These are phyloP conservation scores for Betta splendens DNA, from an alignment of 2,797 vertebrate genomes.

Conservation along the genomic window DNA sequence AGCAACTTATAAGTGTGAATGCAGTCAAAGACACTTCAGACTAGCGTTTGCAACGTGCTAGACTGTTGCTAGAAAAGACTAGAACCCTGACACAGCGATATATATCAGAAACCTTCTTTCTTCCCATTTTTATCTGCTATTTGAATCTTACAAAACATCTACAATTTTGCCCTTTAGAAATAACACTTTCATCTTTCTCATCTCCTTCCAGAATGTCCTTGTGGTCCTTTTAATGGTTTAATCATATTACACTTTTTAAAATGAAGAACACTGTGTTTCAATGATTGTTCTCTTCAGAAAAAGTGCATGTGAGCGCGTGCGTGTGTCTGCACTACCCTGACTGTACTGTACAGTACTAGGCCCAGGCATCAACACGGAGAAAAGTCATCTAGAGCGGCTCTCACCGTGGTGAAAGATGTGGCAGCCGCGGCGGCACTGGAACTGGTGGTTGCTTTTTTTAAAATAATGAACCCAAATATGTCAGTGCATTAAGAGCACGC, in stretches of 20 bases:
- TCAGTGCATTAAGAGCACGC: background rate
- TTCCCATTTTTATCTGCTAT: conserved; percentile 8
- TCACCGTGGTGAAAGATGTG: conserved; percentile 35
- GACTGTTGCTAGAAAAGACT: conserved; percentile 10
- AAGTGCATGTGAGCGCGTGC: conserved; percentile 2
- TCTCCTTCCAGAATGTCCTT: conserved; percentile 24
- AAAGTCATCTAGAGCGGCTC: conserved; percentile 54
- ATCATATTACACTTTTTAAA: conserved; percentile 27
- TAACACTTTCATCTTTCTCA: conserved; percentile 32
- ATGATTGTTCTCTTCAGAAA: conserved; percentile 19
- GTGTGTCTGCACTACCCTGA: conserved; percentile 27
- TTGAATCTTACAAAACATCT: conserved; percentile 25
- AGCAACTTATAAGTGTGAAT: background rate
- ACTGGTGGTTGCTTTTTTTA: background rate
- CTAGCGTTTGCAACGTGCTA: background rate
- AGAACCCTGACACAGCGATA: background rate
- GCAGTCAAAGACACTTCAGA: background rate
- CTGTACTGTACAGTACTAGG: conserved; percentile 14
- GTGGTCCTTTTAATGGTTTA: conserved; percentile 28
- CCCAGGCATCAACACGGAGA: conserved; percentile 45
- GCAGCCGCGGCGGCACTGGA: conserved; percentile 12
- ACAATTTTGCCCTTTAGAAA: conserved; percentile 27
- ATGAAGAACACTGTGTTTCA: conserved; percentile 28
- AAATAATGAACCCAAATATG: conserved; percentile 6
- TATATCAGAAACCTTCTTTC: conserved; percentile 7